Evolutionary conservation across 2,797 vertebrate genomes (phyloP), one percentile per base, ranked within the genome.

Genomic region (Uromys caudimaculatus): DNA sequence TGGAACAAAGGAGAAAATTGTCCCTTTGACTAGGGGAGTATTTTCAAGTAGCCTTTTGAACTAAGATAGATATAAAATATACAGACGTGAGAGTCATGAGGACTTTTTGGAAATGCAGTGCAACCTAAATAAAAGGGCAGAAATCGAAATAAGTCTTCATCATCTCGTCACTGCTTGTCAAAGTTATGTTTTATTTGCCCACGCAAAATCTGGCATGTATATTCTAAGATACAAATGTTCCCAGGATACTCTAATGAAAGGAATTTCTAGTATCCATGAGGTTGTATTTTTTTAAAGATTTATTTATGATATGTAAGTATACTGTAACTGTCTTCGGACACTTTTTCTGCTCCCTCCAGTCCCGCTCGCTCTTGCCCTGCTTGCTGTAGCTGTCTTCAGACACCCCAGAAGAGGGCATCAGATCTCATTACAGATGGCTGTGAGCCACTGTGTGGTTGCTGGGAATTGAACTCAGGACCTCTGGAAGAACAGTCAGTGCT

Each of bases 1-100:
- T 60, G 67, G 92, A 96, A 96, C 86, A 91, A 97, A 89, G 93
- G 76, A 95, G 83, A 92, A 95, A 93, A 95, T 76, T 93, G 89
- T 76, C 67, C 60, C 82, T 83, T 92, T 90, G 79, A 83, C 89
- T 75, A 60, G 56, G 64, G 47, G 17, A 96, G 90, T 94, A 78
- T 75, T 94, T 92, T 71, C 67, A 69, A 89, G 83, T 58, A 64
- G 60, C 56, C 81, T 91, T 87, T 79, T 69, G 23, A 92, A 62
- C 47, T 87, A 67, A 35, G 73, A 0, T 52, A 71, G 75, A 64
- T 91, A 35, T n/a, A 58, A 92, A 89, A 69, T 41, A 7, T 52
- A 75, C 35, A 83, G 56, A 76, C 14, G 87, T 41, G 82, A 89
- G 75, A 62, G 41, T 81, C 1, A 12, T 6, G n/a, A 24, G 35